Conservation (phyloP, 2,113 vertebrate genomes). For the Hippocampus comes region DNA sequence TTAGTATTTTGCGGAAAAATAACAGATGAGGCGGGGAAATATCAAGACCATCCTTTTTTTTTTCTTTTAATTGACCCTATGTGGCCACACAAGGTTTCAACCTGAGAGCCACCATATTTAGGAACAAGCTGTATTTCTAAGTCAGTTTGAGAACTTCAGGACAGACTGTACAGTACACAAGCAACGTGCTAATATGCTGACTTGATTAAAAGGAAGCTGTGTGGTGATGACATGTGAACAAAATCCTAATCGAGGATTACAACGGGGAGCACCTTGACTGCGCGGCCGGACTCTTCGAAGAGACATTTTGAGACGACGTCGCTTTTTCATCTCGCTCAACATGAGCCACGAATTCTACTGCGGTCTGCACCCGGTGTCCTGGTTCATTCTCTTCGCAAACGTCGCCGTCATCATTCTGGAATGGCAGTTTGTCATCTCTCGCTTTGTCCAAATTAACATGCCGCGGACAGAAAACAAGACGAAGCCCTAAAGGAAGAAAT, state of each 20-base stretch:
- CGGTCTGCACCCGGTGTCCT: conserved; percentile 61
- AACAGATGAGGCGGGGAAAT: background rate
- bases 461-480: background rate
- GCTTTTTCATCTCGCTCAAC: background rate
- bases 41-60: background rate
- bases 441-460: background rate
- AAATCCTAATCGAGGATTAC: conserved; percentile 63
- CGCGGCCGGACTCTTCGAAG: conserved; percentile 1
- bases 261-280: conserved; percentile 8
- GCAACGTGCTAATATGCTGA: conserved; percentile 32
- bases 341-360: conserved; percentile 49
- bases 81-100: background rate
- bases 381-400: conserved; percentile 56
- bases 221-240: conserved; percentile 20
- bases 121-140: background rate
- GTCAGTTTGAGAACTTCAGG: conserved; percentile 2
- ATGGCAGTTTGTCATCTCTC: conserved; percentile 47
- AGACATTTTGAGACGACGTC: background rate
- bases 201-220: conserved; percentile 19
- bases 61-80: no score
- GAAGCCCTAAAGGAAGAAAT: conserved; percentile 3
- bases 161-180: background rate
- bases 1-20: no score
- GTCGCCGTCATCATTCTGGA: conserved; percentile 38
- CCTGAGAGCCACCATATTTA: background rate